phyloP scores from a whole-genome alignment of 2,113 vertebrate species.

The Orientallactaga bullata region DNA sequence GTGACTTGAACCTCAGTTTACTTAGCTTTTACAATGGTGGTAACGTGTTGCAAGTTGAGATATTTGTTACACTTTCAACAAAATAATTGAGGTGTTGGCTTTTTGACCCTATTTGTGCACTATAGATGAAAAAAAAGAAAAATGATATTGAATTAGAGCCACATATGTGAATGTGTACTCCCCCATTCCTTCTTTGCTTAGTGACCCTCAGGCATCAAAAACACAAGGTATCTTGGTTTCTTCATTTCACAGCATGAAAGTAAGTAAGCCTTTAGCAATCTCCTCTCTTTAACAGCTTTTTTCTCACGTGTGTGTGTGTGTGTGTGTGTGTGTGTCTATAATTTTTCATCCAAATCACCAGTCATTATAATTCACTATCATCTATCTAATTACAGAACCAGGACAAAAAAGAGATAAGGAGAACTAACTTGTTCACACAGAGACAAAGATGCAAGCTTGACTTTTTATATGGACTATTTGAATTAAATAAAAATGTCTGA shows the following conservation, averaged over 20 bases:
- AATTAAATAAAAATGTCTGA: slow-evolving; percentile 38
- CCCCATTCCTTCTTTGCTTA: slow-evolving; percentile 47
- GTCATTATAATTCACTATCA: slow-evolving; percentile 58
- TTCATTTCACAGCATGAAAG: slow-evolving; percentile 58
- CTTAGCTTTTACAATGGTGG: slow-evolving; percentile 58
- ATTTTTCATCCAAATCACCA: neutral
- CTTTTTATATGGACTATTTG: slow-evolving; percentile 18
- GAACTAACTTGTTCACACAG: neutral
- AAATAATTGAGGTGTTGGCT: slow-evolving; percentile 66
- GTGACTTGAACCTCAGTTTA: slow-evolving; percentile 64
- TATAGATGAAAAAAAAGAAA: slow-evolving; percentile 65
- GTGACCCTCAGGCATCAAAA: slow-evolving; percentile 50
- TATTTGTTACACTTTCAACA: slow-evolving; percentile 70
- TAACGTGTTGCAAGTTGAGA: slow-evolving; percentile 63
- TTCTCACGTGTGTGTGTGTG: neutral
- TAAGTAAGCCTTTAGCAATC: neutral
- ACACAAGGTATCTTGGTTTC: slow-evolving; percentile 41
- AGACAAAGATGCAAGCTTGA: neutral
- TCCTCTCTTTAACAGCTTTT: no score
- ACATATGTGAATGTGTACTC: slow-evolving; percentile 46
- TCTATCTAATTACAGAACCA: slow-evolving; percentile 46
- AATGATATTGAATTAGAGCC: slow-evolving; percentile 57
- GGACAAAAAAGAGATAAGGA: slow-evolving; percentile 3
- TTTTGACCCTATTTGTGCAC: slow-evolving; percentile 64
- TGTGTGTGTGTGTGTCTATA: neutral